Conservation (phyloP, 2,113 vertebrate species). For the Pimephales promelas region DNA sequence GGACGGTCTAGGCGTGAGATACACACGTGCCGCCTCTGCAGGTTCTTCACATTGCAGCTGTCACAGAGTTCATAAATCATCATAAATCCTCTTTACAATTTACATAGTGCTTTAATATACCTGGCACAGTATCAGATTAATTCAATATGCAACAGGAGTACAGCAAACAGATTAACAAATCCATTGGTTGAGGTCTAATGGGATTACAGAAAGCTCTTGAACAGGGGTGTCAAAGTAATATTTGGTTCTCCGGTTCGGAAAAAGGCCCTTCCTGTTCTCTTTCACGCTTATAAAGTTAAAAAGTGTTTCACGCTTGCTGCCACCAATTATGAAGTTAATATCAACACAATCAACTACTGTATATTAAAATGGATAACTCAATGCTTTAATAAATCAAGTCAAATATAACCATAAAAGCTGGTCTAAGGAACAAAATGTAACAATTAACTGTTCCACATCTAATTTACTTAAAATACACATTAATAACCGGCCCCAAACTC, state of each 20-base stretch:
- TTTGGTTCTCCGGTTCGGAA: background rate
- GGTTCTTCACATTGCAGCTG: constrained; percentile 91
- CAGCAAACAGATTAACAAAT: constrained; percentile 24
- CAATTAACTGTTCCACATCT: background rate
- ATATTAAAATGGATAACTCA: background rate
- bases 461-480: background rate
- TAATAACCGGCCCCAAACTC: background rate
- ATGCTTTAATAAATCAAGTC: background rate
- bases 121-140: constrained; percentile 24
- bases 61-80: constrained; percentile 41
- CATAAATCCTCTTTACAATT: constrained; percentile 11
- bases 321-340: background rate
- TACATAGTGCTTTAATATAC: constrained; percentile 25
- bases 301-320: background rate
- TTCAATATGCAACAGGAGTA: constrained; percentile 24
- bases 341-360: background rate
- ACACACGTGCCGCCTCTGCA: constrained; percentile 92
- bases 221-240: constrained; percentile 7
- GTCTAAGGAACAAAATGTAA: background rate
- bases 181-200: constrained; percentile 35
- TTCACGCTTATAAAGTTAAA: background rate
- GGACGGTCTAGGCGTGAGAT: constrained; percentile 95
- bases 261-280: background rate
- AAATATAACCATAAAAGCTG: constrained; percentile 1
- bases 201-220: constrained; percentile 21